Evolutionary conservation across 2,797 vertebrate genomes (phyloP).

Genomic region (Synanceia verrucosa): DNA sequence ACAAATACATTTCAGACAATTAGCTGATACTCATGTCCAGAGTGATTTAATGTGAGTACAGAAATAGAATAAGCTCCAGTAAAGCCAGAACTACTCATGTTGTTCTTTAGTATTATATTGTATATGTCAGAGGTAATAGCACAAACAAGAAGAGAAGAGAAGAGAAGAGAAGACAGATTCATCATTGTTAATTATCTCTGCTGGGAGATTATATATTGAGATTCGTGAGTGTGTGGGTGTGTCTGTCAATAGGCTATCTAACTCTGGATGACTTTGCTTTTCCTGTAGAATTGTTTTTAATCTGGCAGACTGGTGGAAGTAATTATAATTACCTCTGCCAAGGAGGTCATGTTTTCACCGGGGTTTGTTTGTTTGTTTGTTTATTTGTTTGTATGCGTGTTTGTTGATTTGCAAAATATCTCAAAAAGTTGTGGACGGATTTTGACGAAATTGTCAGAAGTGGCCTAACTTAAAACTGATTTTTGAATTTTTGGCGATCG

Average conservation of each 20-base stretch:
- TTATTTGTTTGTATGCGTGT: too few relatives aligned
- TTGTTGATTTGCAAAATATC: too few relatives aligned
- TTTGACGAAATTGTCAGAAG: too few relatives aligned
- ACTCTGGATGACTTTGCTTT: slow-evolving; percentile 12
- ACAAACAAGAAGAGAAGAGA: not conserved
- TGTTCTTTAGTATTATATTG: not conserved
- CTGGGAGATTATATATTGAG: not conserved
- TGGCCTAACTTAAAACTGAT: too few relatives aligned
- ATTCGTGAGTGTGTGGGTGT: not conserved
- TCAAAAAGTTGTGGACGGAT: too few relatives aligned
- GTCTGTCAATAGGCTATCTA: not conserved
- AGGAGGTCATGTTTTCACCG: too few relatives aligned
- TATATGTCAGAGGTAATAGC: not conserved
- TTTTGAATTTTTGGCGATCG: too few relatives aligned
- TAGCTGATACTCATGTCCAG: slow-evolving; percentile 13
- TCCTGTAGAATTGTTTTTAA: slow-evolving; percentile 4
- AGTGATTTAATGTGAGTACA: slow-evolving; percentile 28
- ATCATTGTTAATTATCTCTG: not conserved
- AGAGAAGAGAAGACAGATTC: not conserved
- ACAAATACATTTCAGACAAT: slow-evolving; percentile 38
- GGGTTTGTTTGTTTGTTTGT: too few relatives aligned
- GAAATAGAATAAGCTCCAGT: slow-evolving; percentile 15
- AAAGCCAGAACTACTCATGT: not conserved
- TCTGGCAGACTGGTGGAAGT: not conserved
- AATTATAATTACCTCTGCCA: too few relatives aligned